phyloP scores from a whole-genome alignment of 2,888 invertebrate genomes.

The Aquatica leii region DNA sequence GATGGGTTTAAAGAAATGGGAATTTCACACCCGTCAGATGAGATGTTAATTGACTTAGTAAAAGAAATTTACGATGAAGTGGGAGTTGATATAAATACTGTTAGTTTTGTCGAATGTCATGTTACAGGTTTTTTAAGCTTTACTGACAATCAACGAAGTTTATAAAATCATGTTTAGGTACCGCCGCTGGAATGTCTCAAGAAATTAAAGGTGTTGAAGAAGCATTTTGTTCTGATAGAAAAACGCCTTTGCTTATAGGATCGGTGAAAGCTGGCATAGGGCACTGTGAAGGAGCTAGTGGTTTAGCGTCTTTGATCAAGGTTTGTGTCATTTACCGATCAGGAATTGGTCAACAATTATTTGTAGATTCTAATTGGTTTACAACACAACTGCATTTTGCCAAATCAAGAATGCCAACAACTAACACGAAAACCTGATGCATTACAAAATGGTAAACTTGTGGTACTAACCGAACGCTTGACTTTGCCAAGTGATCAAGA shows the following conservation, averaged over 20 bases:
- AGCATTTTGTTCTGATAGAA: constrained; percentile 65
- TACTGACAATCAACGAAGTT: no score
- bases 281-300: constrained; percentile 59
- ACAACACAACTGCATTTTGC: constrained; percentile 71
- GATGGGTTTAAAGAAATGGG: constrained; percentile 37
- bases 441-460: constrained; percentile 62
- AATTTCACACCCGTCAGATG: constrained; percentile 46
- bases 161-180: no score
- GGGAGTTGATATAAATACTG: constrained; percentile 69
- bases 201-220: constrained; percentile 71
- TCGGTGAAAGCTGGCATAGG: constrained; percentile 63
- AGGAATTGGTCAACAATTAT: no score
- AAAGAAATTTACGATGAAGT: constrained; percentile 64
- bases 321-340: no score
- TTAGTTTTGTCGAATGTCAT: constrained; percentile 85
- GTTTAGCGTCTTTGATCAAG: constrained; percentile 67
- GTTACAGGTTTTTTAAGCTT: constrained; percentile 64
- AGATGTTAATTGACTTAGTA: constrained; percentile 64
- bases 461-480: not conserved
- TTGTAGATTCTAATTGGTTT: constrained; percentile 66
- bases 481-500: not conserved
- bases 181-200: constrained; percentile 66
- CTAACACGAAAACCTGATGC: constrained; percentile 65
- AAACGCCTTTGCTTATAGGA: constrained; percentile 66
- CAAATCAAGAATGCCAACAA: constrained; percentile 72